Percentiles rank a stretch among this genome's conserved stretches.
Conservation (phyloP, 2,113 vertebrate species). For the Mystacornis crossleyi region DNA sequence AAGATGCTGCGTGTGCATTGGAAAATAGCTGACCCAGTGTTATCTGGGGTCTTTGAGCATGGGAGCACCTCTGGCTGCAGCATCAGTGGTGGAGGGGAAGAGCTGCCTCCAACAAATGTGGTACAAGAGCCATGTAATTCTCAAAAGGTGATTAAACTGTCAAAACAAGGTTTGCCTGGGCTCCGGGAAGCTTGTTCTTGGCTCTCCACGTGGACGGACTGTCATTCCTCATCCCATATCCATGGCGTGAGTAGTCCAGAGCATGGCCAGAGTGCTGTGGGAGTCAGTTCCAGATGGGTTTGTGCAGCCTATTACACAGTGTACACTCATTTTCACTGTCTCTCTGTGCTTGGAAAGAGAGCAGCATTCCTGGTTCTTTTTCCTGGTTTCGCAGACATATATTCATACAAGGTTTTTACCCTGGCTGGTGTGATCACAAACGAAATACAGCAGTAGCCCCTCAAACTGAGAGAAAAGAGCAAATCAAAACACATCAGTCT, state of each 20-base stretch:
- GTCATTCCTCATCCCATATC: not conserved
- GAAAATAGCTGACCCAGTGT: not conserved
- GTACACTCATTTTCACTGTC: not conserved
- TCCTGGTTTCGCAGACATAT: not conserved
- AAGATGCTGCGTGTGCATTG: not conserved
- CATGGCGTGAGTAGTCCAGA: accelerated
- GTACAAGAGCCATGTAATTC: not conserved
- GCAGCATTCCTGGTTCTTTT: not conserved
- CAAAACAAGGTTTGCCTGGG: not conserved
- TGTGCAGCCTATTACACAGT: not conserved
- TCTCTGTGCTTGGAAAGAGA: not conserved
- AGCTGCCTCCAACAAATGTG: not conserved
- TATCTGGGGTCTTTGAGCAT: not conserved
- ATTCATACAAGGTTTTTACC: not conserved
- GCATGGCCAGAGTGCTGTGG: too few relatives aligned
- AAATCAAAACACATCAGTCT: not conserved
- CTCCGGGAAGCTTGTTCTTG: not conserved
- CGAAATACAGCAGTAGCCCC: slow-evolving; percentile 1
- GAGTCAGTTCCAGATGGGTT: not conserved
- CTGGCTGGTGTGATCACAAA: not conserved
- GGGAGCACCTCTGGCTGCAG: not conserved
- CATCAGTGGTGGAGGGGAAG: not conserved
- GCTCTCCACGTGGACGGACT: not conserved
- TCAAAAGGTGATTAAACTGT: not conserved
- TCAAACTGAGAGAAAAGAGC: not conserved